Base-by-base conservation (phyloP, 2,888 invertebrate genomes). In the Agonopterix alstromeriana region DNA sequence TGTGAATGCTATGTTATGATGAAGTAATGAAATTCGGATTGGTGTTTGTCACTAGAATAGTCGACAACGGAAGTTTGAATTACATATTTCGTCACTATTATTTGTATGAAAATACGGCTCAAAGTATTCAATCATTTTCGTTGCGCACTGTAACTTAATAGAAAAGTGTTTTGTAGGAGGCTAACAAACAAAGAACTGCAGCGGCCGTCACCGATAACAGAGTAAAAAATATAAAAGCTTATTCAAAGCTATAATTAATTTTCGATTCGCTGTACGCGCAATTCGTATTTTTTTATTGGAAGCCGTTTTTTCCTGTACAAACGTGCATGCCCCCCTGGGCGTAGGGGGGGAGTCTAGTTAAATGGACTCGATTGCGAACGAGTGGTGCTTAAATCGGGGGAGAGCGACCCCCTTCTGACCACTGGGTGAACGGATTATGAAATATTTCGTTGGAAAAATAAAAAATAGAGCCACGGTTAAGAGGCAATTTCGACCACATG, bases 371-470 rank as follows among this genome's bases (percentile, higher is more conserved):
- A 60, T 58, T 61, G 65, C 61, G 61, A 65, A 66, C 68, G 73
- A 69, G 75, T 63, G 64, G 57, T 61, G 63, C 55, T 56, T 51
- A 48, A 55, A 55, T 58, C 54, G 59, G 64, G 63, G 58, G 40
- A 55, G 54, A 58, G 61, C 64, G 53, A 55, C 63, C 57, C 60
- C 60, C 60, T 49, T 57, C 68, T 78, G 82, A 82, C 83, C 82
- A 78, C 70, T 76, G 73, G 76, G 76, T 76, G 75, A 79, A 73
- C 72, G 81, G 78, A 81, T 81, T 78, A 81, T 75, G 75, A 76
- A 82, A 82, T 80, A 81, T 79, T 80, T 78, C 73, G 77, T 75
- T 63, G 67, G 65, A 67, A 76, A 76, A 5, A 76, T 71, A 70
- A 67, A 65, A 61, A 60, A 65, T 54, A 67, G 27, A 27, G 27